Evolutionary conservation across 2,113 vertebrate genomes (phyloP).

Genomic region (Corythornis madagascariensis): DNA sequence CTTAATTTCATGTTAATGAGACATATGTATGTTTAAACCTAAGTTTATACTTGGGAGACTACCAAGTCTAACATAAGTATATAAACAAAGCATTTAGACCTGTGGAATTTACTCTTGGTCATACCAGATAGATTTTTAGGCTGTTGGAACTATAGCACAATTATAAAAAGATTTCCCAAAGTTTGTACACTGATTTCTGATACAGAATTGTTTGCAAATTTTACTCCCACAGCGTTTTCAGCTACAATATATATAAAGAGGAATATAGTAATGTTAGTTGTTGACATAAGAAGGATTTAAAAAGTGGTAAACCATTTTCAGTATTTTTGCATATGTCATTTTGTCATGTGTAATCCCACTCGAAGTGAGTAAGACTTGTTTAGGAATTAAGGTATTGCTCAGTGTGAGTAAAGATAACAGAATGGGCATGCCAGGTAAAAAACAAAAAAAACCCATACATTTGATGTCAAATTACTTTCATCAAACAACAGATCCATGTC

Average conservation of each 20-base stretch:
- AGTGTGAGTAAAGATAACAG: not conserved
- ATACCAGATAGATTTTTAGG: conserved; percentile 25
- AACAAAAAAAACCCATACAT: not conserved
- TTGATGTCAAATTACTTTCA: not conserved
- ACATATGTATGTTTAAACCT: not conserved
- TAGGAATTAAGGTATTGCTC: not conserved
- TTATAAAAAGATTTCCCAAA: conserved; percentile 21
- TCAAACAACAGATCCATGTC: conserved; percentile 3
- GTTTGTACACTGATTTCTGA: conserved; percentile 54
- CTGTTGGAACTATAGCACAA: conserved; percentile 59
- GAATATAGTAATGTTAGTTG: not conserved
- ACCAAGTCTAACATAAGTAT: not conserved
- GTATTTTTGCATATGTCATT: not conserved
- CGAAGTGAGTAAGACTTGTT: not conserved
- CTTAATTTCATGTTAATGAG: not conserved
- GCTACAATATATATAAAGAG: not conserved
- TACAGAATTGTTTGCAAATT: conserved; percentile 30
- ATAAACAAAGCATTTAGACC: conserved; percentile 8
- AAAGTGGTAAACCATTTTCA: not conserved
- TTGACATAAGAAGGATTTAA: not conserved
- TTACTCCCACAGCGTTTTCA: conserved; percentile 25
- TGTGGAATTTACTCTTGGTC: conserved; percentile 42
- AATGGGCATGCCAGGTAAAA: not conserved
- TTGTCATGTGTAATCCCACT: not conserved
- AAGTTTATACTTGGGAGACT: not conserved